phyloP scores from a whole-genome alignment of 2,113 vertebrate species.

The Protobothrops mucrosquamatus region DNA sequence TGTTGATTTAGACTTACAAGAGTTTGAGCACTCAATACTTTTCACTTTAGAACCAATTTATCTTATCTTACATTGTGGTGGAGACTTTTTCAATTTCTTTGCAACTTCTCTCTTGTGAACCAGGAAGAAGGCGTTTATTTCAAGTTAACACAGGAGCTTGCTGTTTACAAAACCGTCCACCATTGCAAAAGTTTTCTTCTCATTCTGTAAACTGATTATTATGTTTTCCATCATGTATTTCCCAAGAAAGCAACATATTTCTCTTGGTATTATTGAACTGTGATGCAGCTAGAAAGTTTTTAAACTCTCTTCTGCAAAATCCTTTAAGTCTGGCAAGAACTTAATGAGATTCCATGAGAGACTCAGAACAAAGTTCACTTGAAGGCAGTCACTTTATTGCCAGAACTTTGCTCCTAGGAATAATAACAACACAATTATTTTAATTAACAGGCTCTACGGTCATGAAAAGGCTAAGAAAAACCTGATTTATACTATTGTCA shows the following conservation, averaged over 20 bases:
- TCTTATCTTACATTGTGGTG: background rate
- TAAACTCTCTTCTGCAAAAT: background rate
- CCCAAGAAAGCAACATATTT: background rate
- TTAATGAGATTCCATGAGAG: background rate
- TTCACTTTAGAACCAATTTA: background rate
- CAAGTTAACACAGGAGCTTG: background rate
- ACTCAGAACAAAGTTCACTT: background rate
- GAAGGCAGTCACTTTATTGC: background rate
- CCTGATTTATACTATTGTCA: background rate
- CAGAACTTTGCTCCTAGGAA: background rate
- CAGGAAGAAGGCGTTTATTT: background rate
- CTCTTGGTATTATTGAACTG: background rate
- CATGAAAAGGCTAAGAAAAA: background rate
- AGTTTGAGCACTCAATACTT: background rate
- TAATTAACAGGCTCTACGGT: background rate
- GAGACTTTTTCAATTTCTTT: background rate
- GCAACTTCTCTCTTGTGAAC: background rate
- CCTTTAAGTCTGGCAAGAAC: background rate
- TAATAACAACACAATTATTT: background rate
- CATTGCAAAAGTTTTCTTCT: background rate
- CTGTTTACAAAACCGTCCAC: background rate
- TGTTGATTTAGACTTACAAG: background rate
- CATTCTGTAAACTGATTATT: background rate
- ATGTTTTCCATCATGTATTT: background rate
- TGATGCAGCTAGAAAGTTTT: background rate